Evolutionary conservation across 2,113 vertebrate genomes (phyloP).

Genomic region (Zootoca vivipara): DNA sequence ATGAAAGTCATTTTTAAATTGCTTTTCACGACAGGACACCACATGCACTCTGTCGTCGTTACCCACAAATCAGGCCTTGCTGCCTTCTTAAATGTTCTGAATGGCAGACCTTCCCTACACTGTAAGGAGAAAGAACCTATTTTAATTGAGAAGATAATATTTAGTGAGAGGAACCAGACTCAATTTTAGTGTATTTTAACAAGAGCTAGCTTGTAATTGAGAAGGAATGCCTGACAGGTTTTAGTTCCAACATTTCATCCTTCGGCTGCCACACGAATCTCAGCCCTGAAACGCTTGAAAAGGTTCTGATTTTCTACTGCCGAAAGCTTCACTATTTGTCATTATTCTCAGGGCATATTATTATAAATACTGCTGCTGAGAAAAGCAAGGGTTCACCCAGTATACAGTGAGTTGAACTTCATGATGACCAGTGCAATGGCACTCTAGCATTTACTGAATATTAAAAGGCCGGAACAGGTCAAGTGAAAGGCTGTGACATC

Average conservation of each 20-base stretch:
- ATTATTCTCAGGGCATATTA: not conserved
- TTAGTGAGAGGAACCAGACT: constrained; percentile 23
- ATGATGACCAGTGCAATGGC: too few species aligned
- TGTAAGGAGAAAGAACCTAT: not conserved
- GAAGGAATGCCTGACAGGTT: constrained; percentile 11
- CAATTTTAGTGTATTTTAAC: constrained; percentile 35
- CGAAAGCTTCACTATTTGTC: not conserved
- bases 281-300: not conserved
- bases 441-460: not conserved
- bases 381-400: not conserved
- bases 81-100: not conserved
- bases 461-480: not conserved
- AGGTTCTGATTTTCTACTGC: not conserved
- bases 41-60: not conserved
- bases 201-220: constrained; percentile 8
- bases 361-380: not conserved
- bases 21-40: not conserved
- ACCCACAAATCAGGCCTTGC: fast-evolving
- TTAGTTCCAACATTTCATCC: constrained; percentile 31
- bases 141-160: constrained; percentile 11
- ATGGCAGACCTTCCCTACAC: not conserved
- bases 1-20: not conserved
- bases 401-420: not conserved
- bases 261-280: constrained; percentile 8
- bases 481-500: not conserved